These are phyloP conservation scores for Amphipoea lucens DNA, from an alignment of 2,888 invertebrate species.

Conservation along the genomic window DNA sequence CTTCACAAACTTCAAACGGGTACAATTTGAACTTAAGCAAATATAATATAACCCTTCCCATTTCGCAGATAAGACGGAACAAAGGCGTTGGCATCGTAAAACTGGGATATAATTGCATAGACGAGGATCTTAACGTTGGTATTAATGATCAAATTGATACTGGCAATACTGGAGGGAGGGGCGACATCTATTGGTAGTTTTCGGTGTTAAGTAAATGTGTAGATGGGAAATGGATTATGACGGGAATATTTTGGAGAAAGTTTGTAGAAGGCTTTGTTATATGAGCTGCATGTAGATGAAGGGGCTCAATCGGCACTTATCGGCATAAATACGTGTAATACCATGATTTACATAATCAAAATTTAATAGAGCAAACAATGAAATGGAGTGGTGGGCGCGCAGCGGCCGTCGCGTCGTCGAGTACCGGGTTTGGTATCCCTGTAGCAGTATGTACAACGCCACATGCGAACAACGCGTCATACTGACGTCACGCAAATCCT, in stretches of 20 bases:
- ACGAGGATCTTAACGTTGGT: conserved; percentile 56
- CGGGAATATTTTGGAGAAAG: not conserved
- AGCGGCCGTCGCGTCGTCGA: no score
- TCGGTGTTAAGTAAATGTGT: conserved; percentile 25
- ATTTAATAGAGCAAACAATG: no score
- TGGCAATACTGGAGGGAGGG: conserved; percentile 11
- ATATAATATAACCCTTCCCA: conserved; percentile 42
- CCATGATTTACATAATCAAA: no score
- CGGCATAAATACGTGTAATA: no score
- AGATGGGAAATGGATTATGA: not conserved
- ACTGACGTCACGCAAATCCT: no score
- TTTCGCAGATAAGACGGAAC: conserved; percentile 55
- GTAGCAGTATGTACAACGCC: no score
- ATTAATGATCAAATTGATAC: conserved; percentile 58
- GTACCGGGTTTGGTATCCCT: no score
- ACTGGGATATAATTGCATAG: conserved; percentile 63
- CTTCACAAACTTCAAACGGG: conserved; percentile 34
- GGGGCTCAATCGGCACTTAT: no score
- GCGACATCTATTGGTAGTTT: conserved; percentile 40
- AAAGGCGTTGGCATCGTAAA: conserved; percentile 59
- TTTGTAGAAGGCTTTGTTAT: not conserved
- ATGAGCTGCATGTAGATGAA: not conserved
- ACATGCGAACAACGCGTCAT: no score
- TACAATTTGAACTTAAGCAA: conserved; percentile 53
- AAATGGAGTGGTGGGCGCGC: no score